Percentiles rank a stretch among this genome's conserved stretches.
Evolutionary conservation across 2,113 vertebrate genomes (phyloP).

Genomic region (Romanogobio albipinnatus): DNA sequence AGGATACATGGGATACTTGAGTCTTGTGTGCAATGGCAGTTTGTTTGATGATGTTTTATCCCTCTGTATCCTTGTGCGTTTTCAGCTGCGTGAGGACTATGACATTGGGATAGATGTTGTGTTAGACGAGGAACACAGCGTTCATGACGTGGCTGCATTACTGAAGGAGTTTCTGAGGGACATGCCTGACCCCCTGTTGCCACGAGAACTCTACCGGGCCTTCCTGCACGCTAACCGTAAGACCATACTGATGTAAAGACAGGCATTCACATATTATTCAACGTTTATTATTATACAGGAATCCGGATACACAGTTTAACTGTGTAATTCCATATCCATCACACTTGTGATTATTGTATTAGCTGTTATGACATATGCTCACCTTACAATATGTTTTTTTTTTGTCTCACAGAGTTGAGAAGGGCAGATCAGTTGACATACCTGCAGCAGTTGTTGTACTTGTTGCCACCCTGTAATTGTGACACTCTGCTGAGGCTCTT

Average conservation of each 20-base stretch:
- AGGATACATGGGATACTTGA: neutral
- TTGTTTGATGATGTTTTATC: neutral
- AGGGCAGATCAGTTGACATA: constrained; percentile 76
- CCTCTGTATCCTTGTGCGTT: constrained; percentile 20
- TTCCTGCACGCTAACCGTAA: constrained; percentile 89
- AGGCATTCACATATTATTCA: neutral
- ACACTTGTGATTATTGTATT: neutral
- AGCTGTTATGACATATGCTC: neutral
- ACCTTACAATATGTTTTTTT: neutral
- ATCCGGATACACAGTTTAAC: neutral
- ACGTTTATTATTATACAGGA: neutral
- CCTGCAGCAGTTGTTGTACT: constrained; percentile 87
- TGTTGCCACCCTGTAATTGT: constrained; percentile 90
- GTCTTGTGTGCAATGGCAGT: neutral
- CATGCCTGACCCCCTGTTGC: constrained; percentile 87
- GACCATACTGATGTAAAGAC: constrained; percentile 30
- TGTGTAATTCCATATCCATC: neutral
- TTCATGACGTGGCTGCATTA: constrained; percentile 89
- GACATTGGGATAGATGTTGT: constrained; percentile 74
- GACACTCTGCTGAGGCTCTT: constrained; percentile 90
- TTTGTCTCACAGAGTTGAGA: constrained; percentile 74
- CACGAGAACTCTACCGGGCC: constrained; percentile 85
- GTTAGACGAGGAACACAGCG: constrained; percentile 85
- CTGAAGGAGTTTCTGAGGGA: constrained; percentile 91
- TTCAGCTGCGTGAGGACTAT: constrained; percentile 72